phyloP scores from a whole-genome alignment of 1,140 invertebrate genomes.

The Xylocopa sonorina region DNA sequence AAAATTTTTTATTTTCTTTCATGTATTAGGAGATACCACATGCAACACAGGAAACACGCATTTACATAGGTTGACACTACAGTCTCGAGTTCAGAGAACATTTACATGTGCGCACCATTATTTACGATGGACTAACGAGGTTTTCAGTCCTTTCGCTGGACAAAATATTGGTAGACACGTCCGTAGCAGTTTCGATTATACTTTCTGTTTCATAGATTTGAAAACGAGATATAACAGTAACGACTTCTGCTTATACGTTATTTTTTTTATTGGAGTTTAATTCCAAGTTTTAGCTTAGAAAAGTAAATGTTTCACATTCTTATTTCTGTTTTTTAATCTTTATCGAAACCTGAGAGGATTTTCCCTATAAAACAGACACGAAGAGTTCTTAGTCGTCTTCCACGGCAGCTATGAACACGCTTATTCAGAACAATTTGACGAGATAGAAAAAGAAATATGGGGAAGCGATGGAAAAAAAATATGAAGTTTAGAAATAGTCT shows the following conservation, averaged over 20 bases:
- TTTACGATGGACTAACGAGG: constrained; percentile 6
- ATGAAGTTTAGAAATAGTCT: constrained; percentile 43
- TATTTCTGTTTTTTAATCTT: neutral
- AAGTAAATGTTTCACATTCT: neutral
- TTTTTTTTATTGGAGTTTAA: constrained; percentile 45
- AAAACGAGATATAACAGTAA: constrained; percentile 5
- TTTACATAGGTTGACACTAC: constrained; percentile 23
- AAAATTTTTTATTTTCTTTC: constrained; percentile 48
- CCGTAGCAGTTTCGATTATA: constrained; percentile 10
- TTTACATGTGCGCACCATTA: constrained; percentile 47
- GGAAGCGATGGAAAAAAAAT: neutral
- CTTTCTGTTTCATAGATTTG: constrained; percentile 16
- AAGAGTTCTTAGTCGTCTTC: constrained; percentile 29
- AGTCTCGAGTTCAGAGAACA: constrained; percentile 31
- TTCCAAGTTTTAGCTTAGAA: neutral
- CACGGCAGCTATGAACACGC: neutral
- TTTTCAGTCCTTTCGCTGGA: neutral
- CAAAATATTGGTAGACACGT: neutral
- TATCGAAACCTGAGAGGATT: neutral
- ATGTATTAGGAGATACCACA: constrained; percentile 46
- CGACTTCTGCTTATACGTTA: constrained; percentile 21
- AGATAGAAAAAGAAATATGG: neutral
- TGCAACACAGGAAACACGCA: constrained; percentile 35
- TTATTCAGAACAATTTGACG: neutral
- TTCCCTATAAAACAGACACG: neutral